Evolutionary conservation across 2,113 vertebrate genomes (phyloP).

Genomic region (Pardalotus punctatus): DNA sequence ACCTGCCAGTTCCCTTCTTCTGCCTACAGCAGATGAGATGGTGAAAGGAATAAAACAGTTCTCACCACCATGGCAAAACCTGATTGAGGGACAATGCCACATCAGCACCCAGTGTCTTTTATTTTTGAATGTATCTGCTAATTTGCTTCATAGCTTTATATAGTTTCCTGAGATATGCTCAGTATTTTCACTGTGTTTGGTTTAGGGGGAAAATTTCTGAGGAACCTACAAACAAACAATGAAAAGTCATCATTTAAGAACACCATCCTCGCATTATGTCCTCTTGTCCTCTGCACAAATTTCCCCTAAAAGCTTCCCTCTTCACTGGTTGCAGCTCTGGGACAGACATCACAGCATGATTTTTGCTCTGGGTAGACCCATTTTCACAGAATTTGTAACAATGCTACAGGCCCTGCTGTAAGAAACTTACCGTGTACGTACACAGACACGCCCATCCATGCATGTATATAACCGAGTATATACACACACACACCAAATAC

Average conservation of each 20-base stretch:
- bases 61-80: neutral
- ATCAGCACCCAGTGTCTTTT: neutral
- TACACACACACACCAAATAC: neutral
- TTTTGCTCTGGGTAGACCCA: rapidly evolving
- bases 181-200: neutral
- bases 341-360: neutral
- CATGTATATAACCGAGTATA: neutral
- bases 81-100: neutral
- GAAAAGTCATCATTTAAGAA: neutral
- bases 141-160: neutral
- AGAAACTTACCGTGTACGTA: neutral
- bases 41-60: neutral
- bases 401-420: too few species aligned
- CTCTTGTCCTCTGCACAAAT: neutral
- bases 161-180: neutral
- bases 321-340: neutral
- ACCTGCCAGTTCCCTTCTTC: neutral
- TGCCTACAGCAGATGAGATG: neutral
- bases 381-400: neutral
- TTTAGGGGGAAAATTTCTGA: neutral
- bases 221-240: neutral
- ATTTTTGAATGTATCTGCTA: neutral
- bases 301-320: neutral
- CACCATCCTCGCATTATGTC: rapidly evolving
- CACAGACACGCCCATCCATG: neutral